Evolutionary conservation across 2,797 vertebrate species (phyloP).

Genomic region (Ctenopoma multispine): DNA sequence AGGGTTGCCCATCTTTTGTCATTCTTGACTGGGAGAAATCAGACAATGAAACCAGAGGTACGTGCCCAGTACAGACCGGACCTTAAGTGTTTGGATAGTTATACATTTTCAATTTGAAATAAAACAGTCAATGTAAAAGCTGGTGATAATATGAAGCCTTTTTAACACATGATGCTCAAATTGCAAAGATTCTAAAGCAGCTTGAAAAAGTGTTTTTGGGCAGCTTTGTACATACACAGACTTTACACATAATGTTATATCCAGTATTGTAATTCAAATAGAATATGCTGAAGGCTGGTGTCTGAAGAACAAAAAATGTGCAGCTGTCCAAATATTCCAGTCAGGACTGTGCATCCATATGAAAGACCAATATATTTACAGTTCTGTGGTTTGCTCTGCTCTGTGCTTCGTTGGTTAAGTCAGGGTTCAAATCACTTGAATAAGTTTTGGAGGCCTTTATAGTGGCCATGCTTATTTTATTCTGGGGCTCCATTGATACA

Average conservation of each 20-base stretch:
- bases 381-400: neutral
- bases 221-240: too few species aligned
- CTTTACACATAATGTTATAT: too few species aligned
- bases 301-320: neutral
- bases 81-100: too few species aligned
- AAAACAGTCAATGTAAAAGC: too few species aligned
- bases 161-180: too few species aligned
- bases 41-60: constrained; percentile 95
- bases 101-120: too few species aligned
- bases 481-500: too few species aligned
- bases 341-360: neutral
- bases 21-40: constrained; percentile 94
- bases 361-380: neutral
- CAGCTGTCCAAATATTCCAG: neutral
- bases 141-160: too few species aligned
- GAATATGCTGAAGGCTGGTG: neutral
- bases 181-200: too few species aligned
- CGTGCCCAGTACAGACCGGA: neutral
- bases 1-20: constrained; percentile 95
- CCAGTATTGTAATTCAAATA: neutral
- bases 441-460: neutral
- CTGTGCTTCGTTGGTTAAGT: neutral
- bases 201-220: too few species aligned
- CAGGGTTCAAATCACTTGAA: too few species aligned
- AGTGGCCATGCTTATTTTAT: neutral